Evolutionary conservation across 2,888 invertebrate species (phyloP), one percentile per base, ranked within the genome.

Genomic region (Ophraella communa): DNA sequence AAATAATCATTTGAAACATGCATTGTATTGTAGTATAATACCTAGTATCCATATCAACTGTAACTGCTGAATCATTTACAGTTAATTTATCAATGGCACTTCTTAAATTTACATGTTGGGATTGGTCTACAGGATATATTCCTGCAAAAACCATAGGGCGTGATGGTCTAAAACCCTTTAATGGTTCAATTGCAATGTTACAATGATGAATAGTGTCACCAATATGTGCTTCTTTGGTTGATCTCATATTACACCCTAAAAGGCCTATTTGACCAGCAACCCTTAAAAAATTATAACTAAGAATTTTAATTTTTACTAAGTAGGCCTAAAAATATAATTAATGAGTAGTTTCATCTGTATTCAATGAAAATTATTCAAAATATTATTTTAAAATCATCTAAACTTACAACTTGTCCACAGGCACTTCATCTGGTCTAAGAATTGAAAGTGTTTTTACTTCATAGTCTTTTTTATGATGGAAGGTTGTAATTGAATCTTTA

Each of bases 21-120:
- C n/a, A n/a, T n/a, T n/a, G n/a, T n/a, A n/a, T n/a, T n/a, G n/a
- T n/a, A n/a, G n/a, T n/a, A 8, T 54, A 30, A 49, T 83, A 93
- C 94, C 94, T 95, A 4, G 91, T 89, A 83, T 97, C 97, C 14
- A 89, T 80, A 39, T 85, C 85, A 3, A 95, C 85, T n/a, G 89
- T 87, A 3, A 98, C 97, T 64, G 94, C 96, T 4, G 94, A 92
- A 83, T 99, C 98, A 82, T 97, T 99, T 42, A 99, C 84, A n/a
- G 90, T 87, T 49, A 99, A 85, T 82, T 95, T 95, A 67, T 95
- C 95, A 58, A 99, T 91, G 10, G 98, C 94, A 76, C 85, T 88
- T 73, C 91, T 86, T 14, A 97, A 84, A 58, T 85, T 84, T 0
- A 87, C 78, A 78, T 92, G 91, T 77, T 96, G 92, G 0, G 94